Base-by-base conservation (phyloP, 1,140 invertebrate species). In the Temnothorax nylanderi region DNA sequence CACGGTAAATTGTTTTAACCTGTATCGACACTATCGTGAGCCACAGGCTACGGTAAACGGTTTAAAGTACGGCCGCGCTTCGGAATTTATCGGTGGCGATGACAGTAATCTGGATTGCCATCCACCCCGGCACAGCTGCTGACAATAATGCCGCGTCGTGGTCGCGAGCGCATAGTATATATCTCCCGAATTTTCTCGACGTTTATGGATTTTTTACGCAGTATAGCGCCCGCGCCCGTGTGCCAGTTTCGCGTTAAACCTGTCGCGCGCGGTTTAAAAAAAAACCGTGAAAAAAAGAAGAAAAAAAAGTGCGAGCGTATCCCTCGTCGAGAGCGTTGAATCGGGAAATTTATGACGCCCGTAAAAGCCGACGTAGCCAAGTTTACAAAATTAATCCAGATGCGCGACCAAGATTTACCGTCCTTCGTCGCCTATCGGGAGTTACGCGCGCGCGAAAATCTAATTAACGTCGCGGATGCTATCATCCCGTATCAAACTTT, bases 381-480 rank as follows among this genome's bases (percentile, higher is more conserved):
- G 54, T 86, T 86, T 85, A 71, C 87, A 80, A 89, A 86, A 88
- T 88, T 88, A 89, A 80, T 80, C 65, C 67, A 74, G 44, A 86
- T 75, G 56, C 44, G 16, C n/a, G 34, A 37, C 32, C 21, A n/a
- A 74, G 58, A 49, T 65, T 51, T 72, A 75, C 26, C 82, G 44
- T 16, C 58, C 34, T 58, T 34, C 37, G 51, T 54, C 51, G 67
- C 80, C 67, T 74, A 82, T 82, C 80, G 67, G 16, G 37, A 44
- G 10, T 65, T 72, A 32, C 41, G 65, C 21, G n/a, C 26, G 80
- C 65, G 67, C 54, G 80, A 47, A 58, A 82, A 82, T 74, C 67
- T 82, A 74, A 82, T 82, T 82, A 82, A 60, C 51, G 41, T 82
- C 54, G 54, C n/a, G 80, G 51, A 49, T 41, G 54, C 7, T 74